Percentiles rank a stretch among this genome's conserved stretches.
Conservation (phyloP, 2,113 vertebrate species). For the Orcinus orca region DNA sequence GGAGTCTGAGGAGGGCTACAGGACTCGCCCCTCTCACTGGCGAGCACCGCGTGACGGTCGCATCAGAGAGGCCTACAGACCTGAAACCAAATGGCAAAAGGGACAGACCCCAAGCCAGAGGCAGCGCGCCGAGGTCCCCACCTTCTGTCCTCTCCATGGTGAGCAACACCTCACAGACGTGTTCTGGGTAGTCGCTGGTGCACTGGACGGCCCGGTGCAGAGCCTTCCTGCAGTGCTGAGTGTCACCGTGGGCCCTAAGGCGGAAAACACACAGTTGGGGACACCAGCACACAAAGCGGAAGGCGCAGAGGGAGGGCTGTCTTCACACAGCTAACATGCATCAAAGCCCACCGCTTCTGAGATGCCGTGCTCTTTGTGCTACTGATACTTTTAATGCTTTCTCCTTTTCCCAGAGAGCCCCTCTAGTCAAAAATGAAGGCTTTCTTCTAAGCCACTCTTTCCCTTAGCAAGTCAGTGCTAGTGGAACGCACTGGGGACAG, state of each 20-base stretch:
- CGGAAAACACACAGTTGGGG: not conserved
- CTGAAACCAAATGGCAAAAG: too few species aligned
- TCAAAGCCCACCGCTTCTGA: not conserved
- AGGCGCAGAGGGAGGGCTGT: not conserved
- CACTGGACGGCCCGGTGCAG: slow-evolving; percentile 96
- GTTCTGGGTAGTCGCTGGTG: slow-evolving; percentile 96
- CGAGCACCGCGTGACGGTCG: accelerated
- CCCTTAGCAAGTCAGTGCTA: not conserved
- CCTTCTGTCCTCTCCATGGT: slow-evolving; percentile 96
- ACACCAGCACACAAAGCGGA: not conserved
- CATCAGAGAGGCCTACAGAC: not conserved
- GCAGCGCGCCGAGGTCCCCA: slow-evolving; percentile 61
- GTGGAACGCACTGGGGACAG: not conserved
- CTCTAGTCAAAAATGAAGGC: not conserved
- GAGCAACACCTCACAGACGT: slow-evolving; percentile 96
- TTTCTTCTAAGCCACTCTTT: not conserved
- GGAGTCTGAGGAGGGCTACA: accelerated
- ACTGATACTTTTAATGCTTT: not conserved
- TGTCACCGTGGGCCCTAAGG: slow-evolving; percentile 91
- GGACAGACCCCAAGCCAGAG: not conserved
- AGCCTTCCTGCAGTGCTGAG: slow-evolving; percentile 93
- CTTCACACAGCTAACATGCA: not conserved
- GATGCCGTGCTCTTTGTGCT: not conserved
- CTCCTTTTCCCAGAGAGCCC: not conserved
- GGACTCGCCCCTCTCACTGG: not conserved